Evolutionary conservation across 2,888 invertebrate species (phyloP).

Genomic region (Ophraella communa): DNA sequence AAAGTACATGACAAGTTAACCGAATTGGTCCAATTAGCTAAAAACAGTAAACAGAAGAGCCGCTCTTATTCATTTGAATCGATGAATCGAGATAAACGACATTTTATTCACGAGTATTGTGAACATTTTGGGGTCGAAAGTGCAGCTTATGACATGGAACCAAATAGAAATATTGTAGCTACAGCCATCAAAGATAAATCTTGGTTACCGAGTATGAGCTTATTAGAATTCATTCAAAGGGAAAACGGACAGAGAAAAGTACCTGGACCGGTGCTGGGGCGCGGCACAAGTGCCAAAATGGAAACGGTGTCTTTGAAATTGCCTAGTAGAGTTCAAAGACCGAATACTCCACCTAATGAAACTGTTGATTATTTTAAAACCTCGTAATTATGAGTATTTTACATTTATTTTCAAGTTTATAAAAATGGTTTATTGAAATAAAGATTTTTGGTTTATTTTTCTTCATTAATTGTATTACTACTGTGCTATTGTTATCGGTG

Average conservation of each 20-base stretch:
- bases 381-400: conserved; percentile 28
- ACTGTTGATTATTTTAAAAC: conserved; percentile 23
- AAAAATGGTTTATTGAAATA: conserved; percentile 19
- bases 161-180: conserved; percentile 94
- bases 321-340: conserved; percentile 40
- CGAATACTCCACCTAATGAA: conserved; percentile 44
- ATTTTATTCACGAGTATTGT: conserved; percentile 92
- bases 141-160: conserved; percentile 93
- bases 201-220: conserved; percentile 87
- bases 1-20: conserved; percentile 83
- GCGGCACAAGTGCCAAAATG: conserved; percentile 42
- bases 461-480: neutral
- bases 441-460: conserved; percentile 5
- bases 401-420: conserved; percentile 33
- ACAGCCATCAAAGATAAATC: conserved; percentile 77
- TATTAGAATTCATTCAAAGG: conserved; percentile 81
- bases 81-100: conserved; percentile 92
- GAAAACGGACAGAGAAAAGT: conserved; percentile 81
- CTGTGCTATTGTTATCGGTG: too few relatives aligned
- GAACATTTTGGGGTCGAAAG: conserved; percentile 95
- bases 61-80: conserved; percentile 83
- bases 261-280: conserved; percentile 67
- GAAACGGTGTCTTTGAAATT: conserved; percentile 53
- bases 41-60: conserved; percentile 70
- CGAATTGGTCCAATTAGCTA: conserved; percentile 85